These are phyloP conservation scores for Leucophenga montana DNA, from an alignment of 2,888 invertebrate genomes.

Conservation along the genomic window DNA sequence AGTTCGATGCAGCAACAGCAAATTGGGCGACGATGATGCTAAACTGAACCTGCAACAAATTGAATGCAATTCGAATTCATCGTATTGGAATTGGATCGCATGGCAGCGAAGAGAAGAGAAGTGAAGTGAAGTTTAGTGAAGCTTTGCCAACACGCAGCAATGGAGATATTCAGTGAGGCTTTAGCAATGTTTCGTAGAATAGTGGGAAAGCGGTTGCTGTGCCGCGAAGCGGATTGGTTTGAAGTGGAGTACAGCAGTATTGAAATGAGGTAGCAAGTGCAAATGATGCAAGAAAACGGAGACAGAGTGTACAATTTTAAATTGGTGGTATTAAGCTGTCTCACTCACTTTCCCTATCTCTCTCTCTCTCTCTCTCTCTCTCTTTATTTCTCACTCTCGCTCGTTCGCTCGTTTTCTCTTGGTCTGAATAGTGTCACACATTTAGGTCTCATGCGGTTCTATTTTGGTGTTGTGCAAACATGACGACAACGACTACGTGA, in stretches of 20 bases:
- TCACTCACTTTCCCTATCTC: constrained; percentile 2
- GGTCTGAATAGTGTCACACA: neutral
- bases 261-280: constrained; percentile 39
- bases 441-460: constrained; percentile 15
- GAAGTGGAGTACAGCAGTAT: constrained; percentile 3
- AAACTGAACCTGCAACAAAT: no score
- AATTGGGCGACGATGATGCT: no score
- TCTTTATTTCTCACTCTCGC: neutral
- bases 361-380: no score
- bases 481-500: no score
- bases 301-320: constrained; percentile 25
- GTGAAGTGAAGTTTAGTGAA: neutral
- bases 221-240: no score
- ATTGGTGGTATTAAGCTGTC: constrained; percentile 36
- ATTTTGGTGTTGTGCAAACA: constrained; percentile 3
- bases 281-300: neutral
- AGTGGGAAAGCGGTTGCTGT: no score
- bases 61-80: no score
- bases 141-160: neutral
- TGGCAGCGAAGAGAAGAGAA: no score
- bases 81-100: no score
- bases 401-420: neutral
- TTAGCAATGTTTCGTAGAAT: no score
- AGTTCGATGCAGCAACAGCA: no score
- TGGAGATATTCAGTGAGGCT: neutral